Percentiles rank a stretch among this genome's conserved stretches.
These are phyloP conservation scores for Diglossa cyanea DNA, from an alignment of 2,797 vertebrate genomes.

Conservation along the genomic window DNA sequence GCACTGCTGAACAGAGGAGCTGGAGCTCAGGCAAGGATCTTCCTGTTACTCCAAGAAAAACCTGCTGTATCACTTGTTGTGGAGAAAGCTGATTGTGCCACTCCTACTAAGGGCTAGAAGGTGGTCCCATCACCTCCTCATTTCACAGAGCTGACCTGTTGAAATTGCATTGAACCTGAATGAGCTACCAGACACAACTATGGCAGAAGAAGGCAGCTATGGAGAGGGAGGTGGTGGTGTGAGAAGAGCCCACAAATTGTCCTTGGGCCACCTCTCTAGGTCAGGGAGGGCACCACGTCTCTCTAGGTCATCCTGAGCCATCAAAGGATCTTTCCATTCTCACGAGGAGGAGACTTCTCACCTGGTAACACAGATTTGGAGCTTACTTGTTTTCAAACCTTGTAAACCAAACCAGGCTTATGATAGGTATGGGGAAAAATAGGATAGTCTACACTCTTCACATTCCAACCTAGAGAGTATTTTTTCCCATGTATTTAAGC, in stretches of 20 bases:
- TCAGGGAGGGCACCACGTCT: fast-evolving
- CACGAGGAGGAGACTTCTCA: not conserved
- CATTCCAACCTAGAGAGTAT: not conserved
- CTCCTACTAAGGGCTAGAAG: not conserved
- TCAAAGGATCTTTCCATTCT: not conserved
- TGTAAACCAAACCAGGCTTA: not conserved
- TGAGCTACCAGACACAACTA: fast-evolving
- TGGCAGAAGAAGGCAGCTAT: fast-evolving
- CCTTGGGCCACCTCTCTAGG: not conserved
- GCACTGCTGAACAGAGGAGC: not conserved
- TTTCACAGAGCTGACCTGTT: not conserved
- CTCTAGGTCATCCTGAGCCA: not conserved
- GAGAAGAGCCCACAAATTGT: not conserved
- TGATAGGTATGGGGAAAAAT: not conserved
- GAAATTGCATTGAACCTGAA: not conserved
- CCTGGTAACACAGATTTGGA: not conserved
- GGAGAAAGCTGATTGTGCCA: not conserved
- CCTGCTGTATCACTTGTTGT: not conserved
- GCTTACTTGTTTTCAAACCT: not conserved
- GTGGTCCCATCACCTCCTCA: fast-evolving
- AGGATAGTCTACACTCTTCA: not conserved
- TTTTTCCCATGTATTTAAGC: not conserved
- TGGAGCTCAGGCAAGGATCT: not conserved
- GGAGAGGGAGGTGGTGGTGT: not conserved
- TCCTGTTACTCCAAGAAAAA: not conserved